These are phyloP conservation scores for Teleogryllus occipitalis DNA, from an alignment of 1,140 invertebrate species.

Conservation along the genomic window DNA sequence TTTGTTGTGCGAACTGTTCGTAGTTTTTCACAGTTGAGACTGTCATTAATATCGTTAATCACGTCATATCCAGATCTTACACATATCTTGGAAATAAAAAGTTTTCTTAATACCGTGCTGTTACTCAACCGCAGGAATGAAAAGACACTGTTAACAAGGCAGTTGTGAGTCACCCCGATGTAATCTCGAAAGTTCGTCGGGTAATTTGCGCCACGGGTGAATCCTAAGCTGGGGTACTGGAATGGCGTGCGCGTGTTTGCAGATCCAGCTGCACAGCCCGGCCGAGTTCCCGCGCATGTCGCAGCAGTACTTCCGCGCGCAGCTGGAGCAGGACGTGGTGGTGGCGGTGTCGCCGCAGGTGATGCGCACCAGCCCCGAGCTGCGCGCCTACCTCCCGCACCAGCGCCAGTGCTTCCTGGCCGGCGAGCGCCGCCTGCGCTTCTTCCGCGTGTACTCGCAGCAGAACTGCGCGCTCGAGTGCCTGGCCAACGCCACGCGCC, in stretches of 20 bases:
- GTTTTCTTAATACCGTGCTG: too few relatives aligned
- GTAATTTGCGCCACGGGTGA: too few relatives aligned
- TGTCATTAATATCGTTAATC: too few relatives aligned
- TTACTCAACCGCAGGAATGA: too few relatives aligned
- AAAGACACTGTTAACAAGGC: too few relatives aligned
- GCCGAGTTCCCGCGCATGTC: constrained; percentile 49
- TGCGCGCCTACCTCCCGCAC: constrained; percentile 42
- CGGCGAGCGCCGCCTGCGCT: constrained; percentile 48
- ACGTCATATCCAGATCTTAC: too few relatives aligned
- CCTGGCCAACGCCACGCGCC: constrained; percentile 22
- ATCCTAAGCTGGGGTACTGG: too few relatives aligned
- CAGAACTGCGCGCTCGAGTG: constrained; percentile 24
- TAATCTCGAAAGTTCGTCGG: too few relatives aligned
- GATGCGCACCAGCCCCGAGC: constrained; percentile 50
- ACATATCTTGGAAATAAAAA: too few relatives aligned
- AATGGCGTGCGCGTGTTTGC: constrained; percentile 6
- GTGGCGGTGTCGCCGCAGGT: constrained; percentile 51
- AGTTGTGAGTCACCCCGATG: too few relatives aligned
- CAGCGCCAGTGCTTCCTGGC: constrained; percentile 55
- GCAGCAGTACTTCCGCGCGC: constrained; percentile 49
- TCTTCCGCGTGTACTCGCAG: constrained; percentile 39
- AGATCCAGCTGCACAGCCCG: constrained; percentile 52
- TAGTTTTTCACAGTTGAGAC: too few relatives aligned
- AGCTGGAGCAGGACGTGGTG: constrained; percentile 48
- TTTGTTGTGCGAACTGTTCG: too few relatives aligned